phyloP scores from a whole-genome alignment of 2,113 vertebrate species.

The Tylochromis polylepis region DNA sequence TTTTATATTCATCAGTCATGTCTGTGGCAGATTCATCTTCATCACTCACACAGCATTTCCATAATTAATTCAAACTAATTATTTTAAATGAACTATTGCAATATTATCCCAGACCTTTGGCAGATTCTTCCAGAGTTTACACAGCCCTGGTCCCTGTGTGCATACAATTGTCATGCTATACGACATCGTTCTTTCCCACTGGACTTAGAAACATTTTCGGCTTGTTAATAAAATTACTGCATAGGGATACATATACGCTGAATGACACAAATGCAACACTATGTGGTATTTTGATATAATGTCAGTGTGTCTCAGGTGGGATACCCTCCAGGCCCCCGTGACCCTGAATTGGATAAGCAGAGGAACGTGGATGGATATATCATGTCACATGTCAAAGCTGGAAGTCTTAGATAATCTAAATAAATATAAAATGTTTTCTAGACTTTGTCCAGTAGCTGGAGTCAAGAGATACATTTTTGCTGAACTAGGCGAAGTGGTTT shows the following conservation, averaged over 20 bases:
- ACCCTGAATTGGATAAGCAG: not conserved
- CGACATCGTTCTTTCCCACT: too few relatives aligned
- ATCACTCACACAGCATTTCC: not conserved
- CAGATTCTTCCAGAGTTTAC: not conserved
- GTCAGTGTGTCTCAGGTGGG: not conserved
- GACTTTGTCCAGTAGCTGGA: not conserved
- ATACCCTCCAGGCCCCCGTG: not conserved
- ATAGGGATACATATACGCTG: too few relatives aligned
- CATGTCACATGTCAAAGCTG: not conserved
- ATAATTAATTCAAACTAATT: not conserved
- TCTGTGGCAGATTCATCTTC: not conserved
- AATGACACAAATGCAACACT: too few relatives aligned
- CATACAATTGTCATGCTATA: not conserved
- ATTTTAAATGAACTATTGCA: not conserved
- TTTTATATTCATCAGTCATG: not conserved
- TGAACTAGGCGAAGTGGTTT: not conserved
- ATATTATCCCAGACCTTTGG: not conserved
- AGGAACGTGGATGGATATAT: not conserved
- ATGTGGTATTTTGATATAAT: too few relatives aligned
- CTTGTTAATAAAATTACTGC: too few relatives aligned
- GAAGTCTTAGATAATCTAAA: not conserved
- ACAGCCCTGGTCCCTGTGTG: not conserved
- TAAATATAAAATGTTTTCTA: not conserved
- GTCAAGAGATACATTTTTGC: not conserved
- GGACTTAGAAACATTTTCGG: too few relatives aligned